phyloP scores from a whole-genome alignment of 1,140 invertebrate species.

The Euborellia annulipes region DNA sequence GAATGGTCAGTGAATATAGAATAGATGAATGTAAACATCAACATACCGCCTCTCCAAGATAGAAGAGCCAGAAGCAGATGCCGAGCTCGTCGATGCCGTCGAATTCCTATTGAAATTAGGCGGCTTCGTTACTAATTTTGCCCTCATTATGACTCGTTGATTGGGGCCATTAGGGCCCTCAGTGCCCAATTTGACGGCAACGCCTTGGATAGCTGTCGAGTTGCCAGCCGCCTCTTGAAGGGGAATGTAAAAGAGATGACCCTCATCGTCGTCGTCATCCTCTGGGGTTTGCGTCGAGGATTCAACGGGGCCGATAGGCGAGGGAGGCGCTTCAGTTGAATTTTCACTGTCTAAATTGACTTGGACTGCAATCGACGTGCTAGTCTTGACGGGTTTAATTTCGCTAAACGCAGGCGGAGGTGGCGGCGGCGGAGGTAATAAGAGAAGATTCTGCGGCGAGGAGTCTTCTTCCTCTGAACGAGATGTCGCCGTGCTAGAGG shows the following conservation, averaged over 20 bases:
- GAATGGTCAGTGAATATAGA: no score
- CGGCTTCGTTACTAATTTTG: slow-evolving; percentile 48
- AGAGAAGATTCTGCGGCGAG: background rate
- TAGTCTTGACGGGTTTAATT: slow-evolving; percentile 17
- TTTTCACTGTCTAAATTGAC: slow-evolving; percentile 30
- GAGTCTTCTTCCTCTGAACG: slow-evolving; percentile 24
- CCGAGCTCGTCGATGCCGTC: background rate
- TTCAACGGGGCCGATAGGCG: background rate
- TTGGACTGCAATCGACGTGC: slow-evolving; percentile 40
- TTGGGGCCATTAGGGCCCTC: slow-evolving; percentile 43
- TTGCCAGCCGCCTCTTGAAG: slow-evolving; percentile 31
- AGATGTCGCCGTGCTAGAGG: slow-evolving; percentile 27
- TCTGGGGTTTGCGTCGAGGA: slow-evolving; percentile 34
- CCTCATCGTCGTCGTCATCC: slow-evolving; percentile 30
- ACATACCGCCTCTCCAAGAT: no score
- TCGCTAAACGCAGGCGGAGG: background rate
- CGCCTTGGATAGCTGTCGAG: slow-evolving; percentile 40
- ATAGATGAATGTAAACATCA: no score
- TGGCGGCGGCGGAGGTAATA: background rate
- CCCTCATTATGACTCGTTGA: slow-evolving; percentile 43
- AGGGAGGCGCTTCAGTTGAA: slow-evolving; percentile 8
- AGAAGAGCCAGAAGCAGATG: background rate
- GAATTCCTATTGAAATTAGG: slow-evolving; percentile 18
- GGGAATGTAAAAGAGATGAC: slow-evolving; percentile 53
- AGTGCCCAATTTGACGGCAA: slow-evolving; percentile 46